Percentiles rank a stretch among this genome's conserved stretches.
Conservation (phyloP, 37 sponge, comb jelly and placozoan genomes). For the Cliona cf. orientalis region DNA sequence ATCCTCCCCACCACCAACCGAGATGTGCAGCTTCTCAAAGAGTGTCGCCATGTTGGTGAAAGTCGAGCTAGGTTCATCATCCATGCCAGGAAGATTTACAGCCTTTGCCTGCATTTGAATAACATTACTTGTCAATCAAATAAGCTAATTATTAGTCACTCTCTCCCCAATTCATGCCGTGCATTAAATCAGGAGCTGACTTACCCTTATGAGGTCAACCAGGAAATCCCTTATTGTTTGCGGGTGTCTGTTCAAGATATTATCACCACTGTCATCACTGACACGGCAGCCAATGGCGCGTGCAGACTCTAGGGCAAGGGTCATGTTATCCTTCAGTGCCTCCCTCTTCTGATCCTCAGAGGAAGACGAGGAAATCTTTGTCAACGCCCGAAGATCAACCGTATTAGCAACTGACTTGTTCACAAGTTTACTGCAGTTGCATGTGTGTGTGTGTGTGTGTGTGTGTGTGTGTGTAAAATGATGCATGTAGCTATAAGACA, state of each 20-base stretch:
- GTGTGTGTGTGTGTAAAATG: no score
- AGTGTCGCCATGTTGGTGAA: constrained; percentile 58
- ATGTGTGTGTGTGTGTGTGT: constrained; percentile 23
- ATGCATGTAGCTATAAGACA: no score
- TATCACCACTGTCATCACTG: constrained; percentile 38
- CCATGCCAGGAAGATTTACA: constrained; percentile 79
- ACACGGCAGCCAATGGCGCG: constrained; percentile 86
- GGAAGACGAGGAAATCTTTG: constrained; percentile 20
- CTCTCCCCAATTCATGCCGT: neutral
- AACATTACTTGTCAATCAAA: neutral
- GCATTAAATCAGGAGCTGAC: neutral
- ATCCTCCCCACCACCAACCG: neutral
- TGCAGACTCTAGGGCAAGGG: constrained; percentile 81
- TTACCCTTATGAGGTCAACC: constrained; percentile 76
- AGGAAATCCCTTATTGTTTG: constrained; percentile 38
- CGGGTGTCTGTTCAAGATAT: constrained; percentile 42
- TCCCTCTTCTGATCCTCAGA: constrained; percentile 20
- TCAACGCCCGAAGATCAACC: constrained; percentile 82
- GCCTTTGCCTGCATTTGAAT: constrained; percentile 53
- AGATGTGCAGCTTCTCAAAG: constrained; percentile 51
- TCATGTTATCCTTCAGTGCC: constrained; percentile 85
- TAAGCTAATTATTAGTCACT: neutral
- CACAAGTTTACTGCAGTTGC: constrained; percentile 63
- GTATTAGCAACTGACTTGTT: constrained; percentile 75
- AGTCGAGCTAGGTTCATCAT: constrained; percentile 65